Conservation (phyloP, 2,888 invertebrate genomes). For the Thalpophila matura region DNA sequence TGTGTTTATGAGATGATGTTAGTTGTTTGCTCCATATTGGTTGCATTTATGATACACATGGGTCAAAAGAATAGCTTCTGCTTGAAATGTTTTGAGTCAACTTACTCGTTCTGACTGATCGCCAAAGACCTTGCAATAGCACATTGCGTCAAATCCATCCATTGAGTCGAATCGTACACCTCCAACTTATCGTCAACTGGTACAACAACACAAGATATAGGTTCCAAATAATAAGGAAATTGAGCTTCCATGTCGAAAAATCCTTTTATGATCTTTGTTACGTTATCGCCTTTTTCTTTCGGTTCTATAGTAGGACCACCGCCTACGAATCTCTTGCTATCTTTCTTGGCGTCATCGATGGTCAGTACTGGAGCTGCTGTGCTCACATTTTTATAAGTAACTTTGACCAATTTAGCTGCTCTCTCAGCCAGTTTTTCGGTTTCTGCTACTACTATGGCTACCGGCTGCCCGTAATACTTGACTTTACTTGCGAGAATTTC, state of each 20-base stretch:
- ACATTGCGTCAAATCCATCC: constrained; percentile 91
- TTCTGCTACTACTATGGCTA: constrained; percentile 93
- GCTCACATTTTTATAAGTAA: constrained; percentile 87
- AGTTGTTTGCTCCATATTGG: no score
- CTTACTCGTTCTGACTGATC: constrained; percentile 90
- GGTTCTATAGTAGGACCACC: constrained; percentile 72
- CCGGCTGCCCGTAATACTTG: constrained; percentile 92
- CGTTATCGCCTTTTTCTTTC: constrained; percentile 74
- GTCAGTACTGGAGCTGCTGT: constrained; percentile 76
- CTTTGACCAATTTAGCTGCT: constrained; percentile 90
- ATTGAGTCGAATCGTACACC: constrained; percentile 92
- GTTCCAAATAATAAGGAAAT: constrained; percentile 95
- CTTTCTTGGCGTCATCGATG: constrained; percentile 83
- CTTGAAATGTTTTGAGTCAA: constrained; percentile 26
- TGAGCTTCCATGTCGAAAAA: constrained; percentile 91
- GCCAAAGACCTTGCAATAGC: constrained; percentile 89
- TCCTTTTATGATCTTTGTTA: constrained; percentile 89
- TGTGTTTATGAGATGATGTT: no score
- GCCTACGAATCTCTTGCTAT: constrained; percentile 74
- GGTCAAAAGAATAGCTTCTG: no score
- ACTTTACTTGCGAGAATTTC: constrained; percentile 90
- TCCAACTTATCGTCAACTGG: constrained; percentile 93
- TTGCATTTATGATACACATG: no score
- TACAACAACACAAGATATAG: constrained; percentile 91
- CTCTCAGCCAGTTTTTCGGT: constrained; percentile 88